Conservation (phyloP, 2,888 invertebrate species). For the Drosophila rellima region DNA sequence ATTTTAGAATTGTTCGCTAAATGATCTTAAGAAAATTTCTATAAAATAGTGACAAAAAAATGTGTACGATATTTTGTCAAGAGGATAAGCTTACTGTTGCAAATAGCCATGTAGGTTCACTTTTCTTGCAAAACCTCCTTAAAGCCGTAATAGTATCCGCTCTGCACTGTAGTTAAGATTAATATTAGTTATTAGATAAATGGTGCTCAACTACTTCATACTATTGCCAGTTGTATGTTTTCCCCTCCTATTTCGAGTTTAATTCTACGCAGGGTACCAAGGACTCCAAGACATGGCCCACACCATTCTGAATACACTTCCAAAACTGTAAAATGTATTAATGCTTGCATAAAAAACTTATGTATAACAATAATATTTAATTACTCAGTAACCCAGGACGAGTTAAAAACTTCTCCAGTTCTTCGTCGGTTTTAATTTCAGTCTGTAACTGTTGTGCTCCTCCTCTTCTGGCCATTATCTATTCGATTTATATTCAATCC, state of each 20-base stretch:
- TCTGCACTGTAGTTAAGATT: constrained; percentile 85
- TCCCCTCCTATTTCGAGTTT: constrained; percentile 96
- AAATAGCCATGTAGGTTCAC: constrained; percentile 97
- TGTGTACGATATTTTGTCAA: not conserved
- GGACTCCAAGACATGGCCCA: constrained; percentile 95
- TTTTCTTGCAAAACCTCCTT: constrained; percentile 91
- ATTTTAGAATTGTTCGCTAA: not conserved
- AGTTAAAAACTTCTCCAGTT: constrained; percentile 92
- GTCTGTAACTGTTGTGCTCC: constrained; percentile 91
- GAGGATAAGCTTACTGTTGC: constrained; percentile 88
- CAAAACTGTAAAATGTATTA: constrained; percentile 87
- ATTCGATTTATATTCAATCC: not conserved
- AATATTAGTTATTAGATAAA: not conserved
- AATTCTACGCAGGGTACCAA: constrained; percentile 93
- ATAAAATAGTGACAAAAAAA: too few species aligned
- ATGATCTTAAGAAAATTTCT: not conserved
- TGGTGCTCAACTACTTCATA: constrained; percentile 43
- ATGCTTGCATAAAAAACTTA: not conserved
- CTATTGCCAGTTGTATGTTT: constrained; percentile 90
- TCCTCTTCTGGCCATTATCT: constrained; percentile 90
- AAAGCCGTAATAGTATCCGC: constrained; percentile 91
- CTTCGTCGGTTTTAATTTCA: constrained; percentile 93
- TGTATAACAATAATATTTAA: constrained; percentile 47
- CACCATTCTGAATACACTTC: constrained; percentile 97
- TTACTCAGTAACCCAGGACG: constrained; percentile 92